Conservation (phyloP, 1,140 invertebrate species). For the Solenopsis fugax region DNA sequence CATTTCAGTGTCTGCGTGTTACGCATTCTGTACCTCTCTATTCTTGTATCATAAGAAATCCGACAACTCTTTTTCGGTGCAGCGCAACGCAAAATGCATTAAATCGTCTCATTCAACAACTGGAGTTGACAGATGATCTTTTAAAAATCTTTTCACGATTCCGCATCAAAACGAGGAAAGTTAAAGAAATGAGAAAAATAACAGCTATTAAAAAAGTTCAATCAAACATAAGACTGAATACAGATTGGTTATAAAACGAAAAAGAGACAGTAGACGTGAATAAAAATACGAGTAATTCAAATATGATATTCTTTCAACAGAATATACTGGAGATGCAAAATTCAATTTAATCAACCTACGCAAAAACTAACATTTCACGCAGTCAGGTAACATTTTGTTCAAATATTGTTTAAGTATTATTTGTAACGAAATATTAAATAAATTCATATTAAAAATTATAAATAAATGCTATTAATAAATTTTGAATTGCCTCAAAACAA, state of each 20-base stretch:
- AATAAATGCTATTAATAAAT: not conserved
- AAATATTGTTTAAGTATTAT: not conserved
- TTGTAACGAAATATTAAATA: not conserved
- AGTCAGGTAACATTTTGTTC: not conserved
- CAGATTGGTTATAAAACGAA: not conserved
- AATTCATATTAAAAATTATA: not conserved
- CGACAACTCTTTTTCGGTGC: not conserved
- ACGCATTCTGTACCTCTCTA: not conserved
- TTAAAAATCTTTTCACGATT: not conserved
- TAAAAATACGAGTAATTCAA: constrained; percentile 18
- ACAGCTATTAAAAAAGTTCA: not conserved
- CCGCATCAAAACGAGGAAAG: constrained; percentile 6
- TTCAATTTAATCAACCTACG: not conserved
- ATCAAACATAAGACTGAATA: not conserved
- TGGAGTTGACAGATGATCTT: not conserved
- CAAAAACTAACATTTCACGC: not conserved
- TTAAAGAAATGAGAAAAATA: not conserved
- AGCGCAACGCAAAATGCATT: not conserved
- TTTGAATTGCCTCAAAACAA: not conserved
- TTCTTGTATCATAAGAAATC: not conserved
- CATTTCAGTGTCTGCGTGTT: constrained; percentile 10
- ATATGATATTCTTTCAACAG: not conserved
- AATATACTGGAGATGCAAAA: not conserved
- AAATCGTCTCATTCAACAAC: not conserved
- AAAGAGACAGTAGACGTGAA: not conserved